Percentiles rank a stretch among this genome's conserved stretches.
These are phyloP conservation scores for Acropternis orthonyx DNA, from an alignment of 2,797 vertebrate species.

Conservation along the genomic window DNA sequence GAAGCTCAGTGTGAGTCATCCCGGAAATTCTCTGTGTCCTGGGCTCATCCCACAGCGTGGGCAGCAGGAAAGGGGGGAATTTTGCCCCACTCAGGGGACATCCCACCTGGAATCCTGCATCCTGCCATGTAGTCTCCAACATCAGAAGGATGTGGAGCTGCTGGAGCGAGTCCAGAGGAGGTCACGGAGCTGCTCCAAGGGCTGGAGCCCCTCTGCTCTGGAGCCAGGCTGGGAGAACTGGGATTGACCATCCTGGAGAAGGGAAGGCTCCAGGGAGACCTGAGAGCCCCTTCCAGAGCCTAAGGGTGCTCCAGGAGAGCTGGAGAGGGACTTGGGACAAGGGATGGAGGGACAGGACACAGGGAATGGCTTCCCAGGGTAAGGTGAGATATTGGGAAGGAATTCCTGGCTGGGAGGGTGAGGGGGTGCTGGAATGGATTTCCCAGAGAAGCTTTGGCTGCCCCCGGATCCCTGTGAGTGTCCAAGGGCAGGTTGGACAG, in stretches of 20 bases:
- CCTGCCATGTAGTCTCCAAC: accelerated
- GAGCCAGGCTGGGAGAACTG: background rate
- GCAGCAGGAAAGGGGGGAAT: background rate
- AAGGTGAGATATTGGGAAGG: background rate
- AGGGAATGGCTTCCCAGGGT: background rate
- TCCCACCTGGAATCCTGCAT: background rate
- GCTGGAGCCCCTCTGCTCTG: background rate
- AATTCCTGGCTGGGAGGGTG: accelerated
- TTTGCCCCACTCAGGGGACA: background rate
- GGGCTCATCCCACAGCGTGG: accelerated
- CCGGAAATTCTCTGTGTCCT: background rate
- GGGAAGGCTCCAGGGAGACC: accelerated
- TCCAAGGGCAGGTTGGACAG: background rate
- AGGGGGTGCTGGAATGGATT: too few relatives aligned
- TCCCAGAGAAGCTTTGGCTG: too few relatives aligned
- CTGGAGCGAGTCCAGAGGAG: accelerated
- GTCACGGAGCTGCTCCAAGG: accelerated
- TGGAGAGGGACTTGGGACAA: accelerated
- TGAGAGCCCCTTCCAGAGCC: accelerated
- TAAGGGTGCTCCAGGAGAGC: background rate
- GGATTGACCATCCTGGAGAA: background rate
- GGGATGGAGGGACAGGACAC: accelerated
- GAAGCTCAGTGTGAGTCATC: accelerated
- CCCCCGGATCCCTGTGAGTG: too few relatives aligned
- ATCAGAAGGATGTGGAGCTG: accelerated